Percentiles rank a stretch among this genome's conserved stretches.
phyloP scores from a whole-genome alignment of 1,140 invertebrate species.

The Ostrea denselamellosa region DNA sequence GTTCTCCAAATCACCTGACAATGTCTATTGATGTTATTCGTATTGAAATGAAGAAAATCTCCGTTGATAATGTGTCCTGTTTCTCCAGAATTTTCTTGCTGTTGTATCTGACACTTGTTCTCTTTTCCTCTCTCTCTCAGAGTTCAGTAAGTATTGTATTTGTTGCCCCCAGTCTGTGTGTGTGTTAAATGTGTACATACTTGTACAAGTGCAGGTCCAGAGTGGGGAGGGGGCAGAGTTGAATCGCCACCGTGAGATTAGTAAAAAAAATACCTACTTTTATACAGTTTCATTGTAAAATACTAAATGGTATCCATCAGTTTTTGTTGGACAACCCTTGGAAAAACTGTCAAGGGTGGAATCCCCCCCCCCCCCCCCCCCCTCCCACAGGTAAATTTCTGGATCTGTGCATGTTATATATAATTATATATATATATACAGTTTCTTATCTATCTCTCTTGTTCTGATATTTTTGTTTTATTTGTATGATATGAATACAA shows the following conservation, averaged over 20 bases:
- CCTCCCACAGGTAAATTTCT: too few relatives aligned
- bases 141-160: slow-evolving; percentile 29
- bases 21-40: not conserved
- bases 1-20: not conserved
- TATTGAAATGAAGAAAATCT: not conserved
- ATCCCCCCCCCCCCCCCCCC: too few relatives aligned
- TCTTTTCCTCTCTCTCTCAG: slow-evolving; percentile 29
- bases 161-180: slow-evolving; percentile 20
- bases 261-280: too few relatives aligned
- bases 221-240: too few relatives aligned
- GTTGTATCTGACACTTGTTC: slow-evolving; percentile 20
- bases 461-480: not conserved
- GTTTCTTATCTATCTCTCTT: not conserved
- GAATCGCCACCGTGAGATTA: too few relatives aligned
- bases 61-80: not conserved
- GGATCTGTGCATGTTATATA: not conserved
- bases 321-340: too few relatives aligned
- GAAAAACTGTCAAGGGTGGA: too few relatives aligned
- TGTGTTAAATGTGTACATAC: not conserved
- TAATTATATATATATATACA: not conserved
- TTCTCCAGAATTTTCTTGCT: not conserved
- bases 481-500: not conserved
- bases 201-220: too few relatives aligned
- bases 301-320: too few relatives aligned
- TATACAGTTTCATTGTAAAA: too few relatives aligned